Conservation (phyloP, 2,888 invertebrate genomes). For the Tineola bisselliella region DNA sequence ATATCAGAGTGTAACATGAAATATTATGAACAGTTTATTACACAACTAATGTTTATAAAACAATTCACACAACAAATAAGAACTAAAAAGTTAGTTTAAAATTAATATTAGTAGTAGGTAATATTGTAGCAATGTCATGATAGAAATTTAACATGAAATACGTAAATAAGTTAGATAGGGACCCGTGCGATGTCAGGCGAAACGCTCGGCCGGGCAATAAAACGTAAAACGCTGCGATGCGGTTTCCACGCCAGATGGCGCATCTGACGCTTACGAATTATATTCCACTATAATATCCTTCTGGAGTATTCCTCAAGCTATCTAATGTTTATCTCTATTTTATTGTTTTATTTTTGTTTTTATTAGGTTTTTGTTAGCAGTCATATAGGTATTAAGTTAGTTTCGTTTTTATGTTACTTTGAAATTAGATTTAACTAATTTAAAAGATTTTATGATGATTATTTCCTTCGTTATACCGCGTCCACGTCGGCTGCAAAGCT, state of each 20-base stretch:
- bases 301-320: not conserved
- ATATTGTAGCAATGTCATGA: not conserved
- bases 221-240: conserved; percentile 8
- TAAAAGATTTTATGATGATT: too few relatives aligned
- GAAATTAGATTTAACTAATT: too few relatives aligned
- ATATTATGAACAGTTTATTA: too few relatives aligned
- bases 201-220: conserved; percentile 9
- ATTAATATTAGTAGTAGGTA: too few relatives aligned
- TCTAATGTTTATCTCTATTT: not conserved
- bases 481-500: too few relatives aligned
- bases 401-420: too few relatives aligned
- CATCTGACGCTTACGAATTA: conserved; percentile 3
- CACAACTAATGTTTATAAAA: too few relatives aligned
- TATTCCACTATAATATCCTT: conserved; percentile 6
- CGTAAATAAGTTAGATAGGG: not conserved
- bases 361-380: not conserved
- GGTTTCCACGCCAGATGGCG: conserved; percentile 12
- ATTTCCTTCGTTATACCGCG: too few relatives aligned
- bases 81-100: too few relatives aligned
- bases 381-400: not conserved
- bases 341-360: not conserved
- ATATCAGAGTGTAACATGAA: too few relatives aligned
- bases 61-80: too few relatives aligned
- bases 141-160: not conserved
- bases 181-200: conserved; percentile 2